A percentile compares a stretch with the other conserved stretches of the same genome.
Conservation (phyloP, 2,113 vertebrate genomes). For the Pristiophorus japonicus region DNA sequence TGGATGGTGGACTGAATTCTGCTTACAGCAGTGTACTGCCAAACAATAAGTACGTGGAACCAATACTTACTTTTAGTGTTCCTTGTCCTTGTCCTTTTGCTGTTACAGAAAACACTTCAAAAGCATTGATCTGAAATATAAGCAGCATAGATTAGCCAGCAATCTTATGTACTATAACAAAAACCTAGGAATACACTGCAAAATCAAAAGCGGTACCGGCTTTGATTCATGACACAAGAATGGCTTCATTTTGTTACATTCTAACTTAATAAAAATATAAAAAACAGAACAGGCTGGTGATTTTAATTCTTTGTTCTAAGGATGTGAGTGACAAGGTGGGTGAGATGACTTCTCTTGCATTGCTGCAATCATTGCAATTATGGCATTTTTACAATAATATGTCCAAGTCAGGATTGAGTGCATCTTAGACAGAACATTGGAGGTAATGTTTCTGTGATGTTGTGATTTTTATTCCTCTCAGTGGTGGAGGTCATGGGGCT, state of each 20-base stretch:
- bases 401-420: too few relatives aligned
- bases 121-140: slow-evolving; percentile 47
- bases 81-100: slow-evolving; percentile 65
- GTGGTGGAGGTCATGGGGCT: not conserved
- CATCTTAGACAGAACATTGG: not conserved
- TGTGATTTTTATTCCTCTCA: not conserved
- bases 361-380: not conserved
- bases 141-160: not conserved
- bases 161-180: too few relatives aligned
- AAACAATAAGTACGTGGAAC: not conserved
- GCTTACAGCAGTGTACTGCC: not conserved
- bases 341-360: not conserved
- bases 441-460: not conserved
- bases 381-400: too few relatives aligned
- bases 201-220: not conserved
- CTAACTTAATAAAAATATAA: not conserved
- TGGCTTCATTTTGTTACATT: not conserved
- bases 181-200: not conserved
- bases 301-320: not conserved
- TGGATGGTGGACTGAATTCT: not conserved
- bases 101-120: slow-evolving; percentile 58
- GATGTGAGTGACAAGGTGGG: not conserved
- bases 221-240: not conserved
- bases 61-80: slow-evolving; percentile 55
- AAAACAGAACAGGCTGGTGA: not conserved